phyloP scores from a whole-genome alignment of 2,888 invertebrate genomes.

The Geotrupes spiniger region DNA sequence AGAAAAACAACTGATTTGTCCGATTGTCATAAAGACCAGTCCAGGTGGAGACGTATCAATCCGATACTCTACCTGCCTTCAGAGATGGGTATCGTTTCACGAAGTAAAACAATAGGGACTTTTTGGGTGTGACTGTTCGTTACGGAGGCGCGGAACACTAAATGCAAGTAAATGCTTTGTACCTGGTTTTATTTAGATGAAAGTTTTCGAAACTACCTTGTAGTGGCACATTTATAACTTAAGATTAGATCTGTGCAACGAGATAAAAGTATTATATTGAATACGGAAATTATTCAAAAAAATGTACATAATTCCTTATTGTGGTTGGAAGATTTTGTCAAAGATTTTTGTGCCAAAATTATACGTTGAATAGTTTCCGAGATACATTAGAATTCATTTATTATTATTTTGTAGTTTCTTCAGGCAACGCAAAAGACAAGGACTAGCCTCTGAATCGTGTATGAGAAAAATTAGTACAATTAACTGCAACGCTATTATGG shows the following conservation, averaged over 20 bases:
- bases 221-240: not conserved
- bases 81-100: conserved; percentile 18
- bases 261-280: too few relatives aligned
- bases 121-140: conserved; percentile 28
- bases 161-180: conserved; percentile 24
- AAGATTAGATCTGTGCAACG: not conserved
- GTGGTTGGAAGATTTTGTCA: too few relatives aligned
- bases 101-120: conserved; percentile 26
- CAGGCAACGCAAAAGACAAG: too few relatives aligned
- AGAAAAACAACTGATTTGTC: conserved; percentile 37
- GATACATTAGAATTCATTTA: too few relatives aligned
- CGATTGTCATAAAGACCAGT: conserved; percentile 31
- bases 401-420: too few relatives aligned
- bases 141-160: conserved; percentile 25
- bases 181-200: conserved; percentile 1
- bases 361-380: too few relatives aligned
- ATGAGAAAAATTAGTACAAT: too few relatives aligned
- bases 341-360: not conserved
- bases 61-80: conserved; percentile 31
- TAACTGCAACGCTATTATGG: too few relatives aligned
- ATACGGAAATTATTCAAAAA: too few relatives aligned
- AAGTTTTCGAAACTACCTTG: not conserved
- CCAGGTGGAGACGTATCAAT: conserved; percentile 37
- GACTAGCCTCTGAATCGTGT: too few relatives aligned
- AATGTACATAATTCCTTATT: too few relatives aligned